Percentiles rank a stretch among this genome's conserved stretches.
phyloP scores from a whole-genome alignment of 2,888 invertebrate genomes.

The Lamellibrachia satsuma region DNA sequence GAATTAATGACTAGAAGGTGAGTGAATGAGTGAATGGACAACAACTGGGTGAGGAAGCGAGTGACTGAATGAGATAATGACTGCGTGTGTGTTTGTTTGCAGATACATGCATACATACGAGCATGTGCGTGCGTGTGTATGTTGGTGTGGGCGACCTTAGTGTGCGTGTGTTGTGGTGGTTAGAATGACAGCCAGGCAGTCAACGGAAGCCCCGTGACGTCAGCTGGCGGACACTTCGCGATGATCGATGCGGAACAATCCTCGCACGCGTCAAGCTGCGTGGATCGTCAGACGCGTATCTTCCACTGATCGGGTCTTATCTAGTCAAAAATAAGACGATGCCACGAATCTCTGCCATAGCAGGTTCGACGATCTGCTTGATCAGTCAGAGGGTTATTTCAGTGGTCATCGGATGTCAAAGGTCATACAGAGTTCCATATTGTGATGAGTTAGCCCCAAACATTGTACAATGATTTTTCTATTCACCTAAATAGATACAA shows the following conservation, averaged over 20 bases:
- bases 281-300: neutral
- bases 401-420: neutral
- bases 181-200: neutral
- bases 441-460: neutral
- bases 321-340: neutral
- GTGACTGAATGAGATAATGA: neutral
- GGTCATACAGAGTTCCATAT: neutral
- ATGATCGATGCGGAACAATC: too few species aligned
- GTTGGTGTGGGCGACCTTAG: neutral
- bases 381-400: neutral
- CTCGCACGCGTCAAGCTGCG: too few species aligned
- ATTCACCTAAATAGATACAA: neutral
- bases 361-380: neutral
- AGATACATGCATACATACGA: neutral
- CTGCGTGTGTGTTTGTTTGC: neutral
- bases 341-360: neutral
- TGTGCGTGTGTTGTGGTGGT: constrained; percentile 4
- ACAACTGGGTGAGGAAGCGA: neutral
- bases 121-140: neutral
- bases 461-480: neutral
- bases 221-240: neutral
- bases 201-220: neutral
- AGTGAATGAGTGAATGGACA: neutral
- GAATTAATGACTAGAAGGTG: neutral
- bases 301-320: neutral